A percentile compares a stretch with the other conserved stretches of the same genome.
Evolutionary conservation across 1,140 invertebrate genomes (phyloP).

Genomic region (Ceratina japonica): DNA sequence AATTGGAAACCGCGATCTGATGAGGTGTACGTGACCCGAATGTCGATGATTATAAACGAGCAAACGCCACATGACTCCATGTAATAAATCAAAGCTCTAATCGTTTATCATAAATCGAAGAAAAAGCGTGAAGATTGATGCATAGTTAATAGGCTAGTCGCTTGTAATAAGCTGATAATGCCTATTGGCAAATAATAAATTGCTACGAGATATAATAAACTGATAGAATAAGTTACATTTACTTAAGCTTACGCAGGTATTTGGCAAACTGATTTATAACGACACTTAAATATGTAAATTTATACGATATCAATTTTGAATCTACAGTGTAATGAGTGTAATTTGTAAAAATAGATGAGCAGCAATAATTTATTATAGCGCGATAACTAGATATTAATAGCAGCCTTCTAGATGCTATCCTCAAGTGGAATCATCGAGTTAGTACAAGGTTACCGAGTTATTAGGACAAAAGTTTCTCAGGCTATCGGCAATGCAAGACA

Average conservation of each 20-base stretch:
- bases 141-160: too few species aligned
- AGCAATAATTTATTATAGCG: neutral
- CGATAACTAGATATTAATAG: neutral
- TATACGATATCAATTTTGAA: neutral
- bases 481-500: constrained; percentile 28
- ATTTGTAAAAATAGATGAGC: too few species aligned
- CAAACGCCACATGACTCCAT: neutral
- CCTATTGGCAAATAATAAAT: neutral
- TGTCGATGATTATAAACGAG: constrained; percentile 17
- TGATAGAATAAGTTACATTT: neutral
- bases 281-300: neutral
- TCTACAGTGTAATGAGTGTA: neutral
- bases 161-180: neutral
- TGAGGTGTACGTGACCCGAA: constrained; percentile 9
- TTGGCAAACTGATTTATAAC: neutral
- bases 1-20: constrained; percentile 23
- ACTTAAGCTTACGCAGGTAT: neutral
- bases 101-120: neutral
- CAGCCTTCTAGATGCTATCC: constrained; percentile 32
- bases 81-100: neutral
- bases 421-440: constrained; percentile 14
- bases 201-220: neutral
- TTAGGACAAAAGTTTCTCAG: constrained; percentile 43
- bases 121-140: neutral
- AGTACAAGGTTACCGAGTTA: constrained; percentile 51